These are phyloP conservation scores for Psammodynastes pulverulentus DNA, from an alignment of 2,113 vertebrate genomes.

Conservation along the genomic window DNA sequence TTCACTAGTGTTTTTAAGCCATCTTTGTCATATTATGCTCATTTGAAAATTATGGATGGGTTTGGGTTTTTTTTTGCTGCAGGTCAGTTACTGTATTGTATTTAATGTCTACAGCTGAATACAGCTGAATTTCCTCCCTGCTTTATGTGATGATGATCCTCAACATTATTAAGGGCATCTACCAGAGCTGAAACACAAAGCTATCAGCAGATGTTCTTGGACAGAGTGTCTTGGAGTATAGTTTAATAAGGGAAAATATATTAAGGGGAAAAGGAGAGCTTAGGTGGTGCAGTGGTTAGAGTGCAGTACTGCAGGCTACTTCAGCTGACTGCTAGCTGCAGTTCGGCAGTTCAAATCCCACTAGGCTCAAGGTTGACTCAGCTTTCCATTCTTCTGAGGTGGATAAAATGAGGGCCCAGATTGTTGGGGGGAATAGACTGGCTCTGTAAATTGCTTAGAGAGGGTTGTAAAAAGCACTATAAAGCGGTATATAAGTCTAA, in stretches of 20 bases:
- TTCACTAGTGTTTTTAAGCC: neutral
- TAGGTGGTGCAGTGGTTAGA: too few species aligned
- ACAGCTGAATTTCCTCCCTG: neutral
- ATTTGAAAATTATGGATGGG: neutral
- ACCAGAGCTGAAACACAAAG: neutral
- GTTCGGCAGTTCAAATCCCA: too few species aligned
- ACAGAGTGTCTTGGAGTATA: neutral
- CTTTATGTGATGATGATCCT: neutral
- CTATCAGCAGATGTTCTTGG: neutral
- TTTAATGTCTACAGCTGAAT: neutral
- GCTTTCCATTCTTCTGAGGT: too few species aligned
- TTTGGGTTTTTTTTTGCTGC: neutral
- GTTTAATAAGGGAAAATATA: neutral
- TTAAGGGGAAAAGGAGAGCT: neutral
- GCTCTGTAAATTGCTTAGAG: too few species aligned
- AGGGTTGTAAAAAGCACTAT: too few species aligned
- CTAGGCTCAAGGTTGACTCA: too few species aligned
- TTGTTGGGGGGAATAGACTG: too few species aligned
- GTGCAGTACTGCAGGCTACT: too few species aligned
- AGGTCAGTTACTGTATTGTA: neutral
- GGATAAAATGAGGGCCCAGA: too few species aligned
- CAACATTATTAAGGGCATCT: neutral
- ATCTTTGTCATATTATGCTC: neutral
- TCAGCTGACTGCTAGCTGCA: too few species aligned
- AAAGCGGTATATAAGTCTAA: too few species aligned